Percentiles rank a stretch among this genome's conserved stretches.
Conservation (phyloP, 2,797 vertebrate genomes). For the Rachycentron canadum region DNA sequence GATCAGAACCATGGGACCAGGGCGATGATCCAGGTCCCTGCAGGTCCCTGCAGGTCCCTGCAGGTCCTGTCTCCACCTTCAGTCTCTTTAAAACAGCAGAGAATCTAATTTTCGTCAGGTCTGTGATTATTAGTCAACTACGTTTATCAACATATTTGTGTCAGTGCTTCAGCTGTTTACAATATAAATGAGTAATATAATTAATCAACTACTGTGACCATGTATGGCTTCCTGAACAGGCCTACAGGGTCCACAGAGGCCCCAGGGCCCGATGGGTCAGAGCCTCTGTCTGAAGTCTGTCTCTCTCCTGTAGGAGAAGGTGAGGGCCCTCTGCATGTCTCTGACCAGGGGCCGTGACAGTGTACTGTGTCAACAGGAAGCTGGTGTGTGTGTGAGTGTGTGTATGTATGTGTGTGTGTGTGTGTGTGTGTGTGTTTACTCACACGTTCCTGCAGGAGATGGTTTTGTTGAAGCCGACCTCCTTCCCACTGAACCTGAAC, state of each 20-base stretch:
- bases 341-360: too few species aligned
- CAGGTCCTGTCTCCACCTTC: neutral
- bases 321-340: neutral
- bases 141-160: neutral
- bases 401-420: constrained; percentile 11
- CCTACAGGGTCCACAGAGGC: neutral
- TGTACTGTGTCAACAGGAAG: too few species aligned
- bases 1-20: rapidly evolving
- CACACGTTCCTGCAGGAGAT: constrained; percentile 95
- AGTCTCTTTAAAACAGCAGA: neutral
- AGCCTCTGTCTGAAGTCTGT: too few species aligned
- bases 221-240: neutral
- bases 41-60: too few species aligned
- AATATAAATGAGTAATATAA: neutral
- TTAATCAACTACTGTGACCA: neutral
- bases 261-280: too few species aligned
- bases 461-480: constrained; percentile 93
- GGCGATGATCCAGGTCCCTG: neutral
- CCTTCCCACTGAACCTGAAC: constrained; percentile 89
- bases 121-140: neutral
- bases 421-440: constrained; percentile 70
- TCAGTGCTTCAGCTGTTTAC: neutral
- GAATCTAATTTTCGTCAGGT: neutral
- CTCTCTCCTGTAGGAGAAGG: too few species aligned
- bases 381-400: constrained; percentile 6